phyloP scores from a whole-genome alignment of 2,888 invertebrate genomes.

The Teleiodes luculella region DNA sequence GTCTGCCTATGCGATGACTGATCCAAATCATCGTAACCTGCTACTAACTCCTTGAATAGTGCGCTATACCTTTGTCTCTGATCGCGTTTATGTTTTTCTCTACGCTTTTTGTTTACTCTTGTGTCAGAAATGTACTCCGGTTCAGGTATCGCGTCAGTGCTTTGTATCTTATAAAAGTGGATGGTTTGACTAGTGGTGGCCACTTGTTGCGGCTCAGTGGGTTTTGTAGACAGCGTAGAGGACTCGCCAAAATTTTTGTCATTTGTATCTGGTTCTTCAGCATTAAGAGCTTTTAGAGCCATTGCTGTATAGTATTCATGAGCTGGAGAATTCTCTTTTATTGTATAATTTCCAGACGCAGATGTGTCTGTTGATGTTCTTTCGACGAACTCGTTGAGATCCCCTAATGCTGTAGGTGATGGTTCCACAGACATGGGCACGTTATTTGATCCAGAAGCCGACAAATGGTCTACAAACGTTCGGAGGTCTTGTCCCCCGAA shows the following conservation, averaged over 20 bases:
- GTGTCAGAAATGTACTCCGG: constrained; percentile 10
- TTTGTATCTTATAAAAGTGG: constrained; percentile 11
- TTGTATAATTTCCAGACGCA: constrained; percentile 49
- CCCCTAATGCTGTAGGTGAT: constrained; percentile 42
- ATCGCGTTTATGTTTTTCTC: constrained; percentile 13
- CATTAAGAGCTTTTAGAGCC: constrained; percentile 55
- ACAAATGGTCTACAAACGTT: constrained; percentile 57
- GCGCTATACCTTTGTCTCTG: constrained; percentile 12
- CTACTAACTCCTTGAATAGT: constrained; percentile 20
- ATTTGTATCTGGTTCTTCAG: constrained; percentile 59
- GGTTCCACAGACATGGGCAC: constrained; percentile 36
- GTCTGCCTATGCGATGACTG: constrained; percentile 7
- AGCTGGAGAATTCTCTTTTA: constrained; percentile 54
- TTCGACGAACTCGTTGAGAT: constrained; percentile 44
- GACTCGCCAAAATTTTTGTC: constrained; percentile 60
- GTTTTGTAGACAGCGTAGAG: constrained; percentile 42
- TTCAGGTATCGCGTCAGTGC: constrained; percentile 15
- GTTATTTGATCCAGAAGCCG: constrained; percentile 36
- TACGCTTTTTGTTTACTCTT: constrained; percentile 11
- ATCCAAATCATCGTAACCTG: constrained; percentile 14
- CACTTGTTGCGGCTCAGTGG: constrained; percentile 32
- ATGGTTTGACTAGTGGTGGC: constrained; percentile 33
- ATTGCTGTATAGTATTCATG: constrained; percentile 61
- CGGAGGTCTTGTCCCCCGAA: constrained; percentile 63
- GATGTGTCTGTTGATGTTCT: constrained; percentile 31